Evolutionary conservation across 2,797 vertebrate species (phyloP), one percentile per base, ranked within the genome.

Genomic region (Hippopotamyrus pictus): DNA sequence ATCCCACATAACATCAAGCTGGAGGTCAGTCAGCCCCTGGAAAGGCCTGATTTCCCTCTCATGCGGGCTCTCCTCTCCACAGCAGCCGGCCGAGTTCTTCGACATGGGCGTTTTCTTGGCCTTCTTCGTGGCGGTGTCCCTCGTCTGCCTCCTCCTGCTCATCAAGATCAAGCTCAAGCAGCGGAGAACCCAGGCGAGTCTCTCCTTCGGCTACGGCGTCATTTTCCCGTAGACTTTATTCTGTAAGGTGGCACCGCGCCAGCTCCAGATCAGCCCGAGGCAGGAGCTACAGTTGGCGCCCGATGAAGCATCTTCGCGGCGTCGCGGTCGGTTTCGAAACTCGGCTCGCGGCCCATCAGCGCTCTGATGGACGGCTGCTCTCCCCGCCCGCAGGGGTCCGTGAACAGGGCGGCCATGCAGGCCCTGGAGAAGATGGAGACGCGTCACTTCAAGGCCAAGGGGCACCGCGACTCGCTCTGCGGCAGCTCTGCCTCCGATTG

Each of bases 41-140:
- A 22, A 37, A 44, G 37, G 73, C 37, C 41, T n/a, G 73, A 25
- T 51, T 84, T 29, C 3, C 19, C 46, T 3, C 44, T 44, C 2
- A 19, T 4, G 8, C 0, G 6, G 6, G 41, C n/a, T 92, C 53
- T 91, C 91, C 84, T 83, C 11, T 12, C 93, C 92, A 79, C 94
- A 98, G 97, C 98, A 99, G 97, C 98, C 98, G 59, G 98, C 98
- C 0, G 98, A 99, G 87, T 99, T 99, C 93, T 99, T 99, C 12
- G 99, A 99, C 94, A 99, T 99, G 98, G 99, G 99, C 44, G 98
- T 99, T 93, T 99, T 99, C 95, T 93, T 99, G 94, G 99, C 99
- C 5, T 99, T 99, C 95, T 99, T 99, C 19, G 97, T 99, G 88
- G 97, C 99, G 19, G 98, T 99, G 89, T 99, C 98, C 89, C 95